Percentiles rank a stretch among this genome's conserved stretches.
phyloP scores from a whole-genome alignment of 2,113 vertebrate species.

The Leuciscus idus region DNA sequence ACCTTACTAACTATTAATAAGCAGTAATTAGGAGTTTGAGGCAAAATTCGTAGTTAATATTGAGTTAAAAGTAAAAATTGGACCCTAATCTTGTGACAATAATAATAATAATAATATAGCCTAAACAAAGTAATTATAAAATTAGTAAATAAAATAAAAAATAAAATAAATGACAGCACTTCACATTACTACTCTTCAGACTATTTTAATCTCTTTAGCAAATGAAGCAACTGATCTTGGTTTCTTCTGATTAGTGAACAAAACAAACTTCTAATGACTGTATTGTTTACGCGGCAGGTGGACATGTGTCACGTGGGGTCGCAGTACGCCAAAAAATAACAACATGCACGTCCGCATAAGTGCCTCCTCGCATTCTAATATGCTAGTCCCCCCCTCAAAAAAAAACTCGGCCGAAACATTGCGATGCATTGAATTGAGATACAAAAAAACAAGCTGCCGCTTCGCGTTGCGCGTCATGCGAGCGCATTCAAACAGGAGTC shows the following conservation, averaged over 20 bases:
- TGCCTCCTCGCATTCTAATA: slow-evolving; percentile 76
- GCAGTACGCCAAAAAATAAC: slow-evolving; percentile 77
- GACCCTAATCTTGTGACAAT: too few relatives aligned
- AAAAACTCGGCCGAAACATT: slow-evolving; percentile 75
- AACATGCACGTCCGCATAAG: slow-evolving; percentile 70
- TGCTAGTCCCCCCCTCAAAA: slow-evolving; percentile 63
- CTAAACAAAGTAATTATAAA: neutral
- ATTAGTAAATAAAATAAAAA: neutral
- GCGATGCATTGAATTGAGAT: slow-evolving; percentile 77
- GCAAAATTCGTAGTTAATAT: too few relatives aligned
- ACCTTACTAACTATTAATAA: too few relatives aligned
- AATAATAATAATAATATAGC: too few relatives aligned
- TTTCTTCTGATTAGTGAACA: neutral
- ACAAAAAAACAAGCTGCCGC: slow-evolving; percentile 77
- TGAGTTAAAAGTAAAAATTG: too few relatives aligned
- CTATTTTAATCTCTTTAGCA: neutral
- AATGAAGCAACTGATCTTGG: neutral
- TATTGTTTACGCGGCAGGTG: slow-evolving; percentile 89
- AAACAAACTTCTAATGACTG: slow-evolving; percentile 63
- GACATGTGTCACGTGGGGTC: slow-evolving; percentile 85
- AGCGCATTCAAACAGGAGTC: slow-evolving; percentile 75
- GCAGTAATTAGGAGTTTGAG: too few relatives aligned
- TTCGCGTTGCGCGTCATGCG: slow-evolving; percentile 78
- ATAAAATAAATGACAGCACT: neutral
- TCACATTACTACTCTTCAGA: neutral